Base-by-base conservation (phyloP, 2,888 invertebrate genomes). In the Chaetogeoica ovagalla region DNA sequence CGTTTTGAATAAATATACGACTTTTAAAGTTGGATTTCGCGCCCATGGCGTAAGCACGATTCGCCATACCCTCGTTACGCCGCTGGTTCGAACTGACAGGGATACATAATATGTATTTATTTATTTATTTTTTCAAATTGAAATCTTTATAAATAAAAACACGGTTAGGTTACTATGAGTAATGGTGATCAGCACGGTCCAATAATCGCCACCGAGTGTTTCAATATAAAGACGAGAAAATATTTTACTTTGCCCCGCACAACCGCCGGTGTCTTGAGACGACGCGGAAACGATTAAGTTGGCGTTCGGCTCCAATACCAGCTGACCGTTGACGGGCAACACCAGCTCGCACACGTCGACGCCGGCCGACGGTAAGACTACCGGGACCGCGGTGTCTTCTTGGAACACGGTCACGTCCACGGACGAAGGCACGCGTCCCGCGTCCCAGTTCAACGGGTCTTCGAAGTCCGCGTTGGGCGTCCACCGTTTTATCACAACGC, bases 351-450 rank as follows among this genome's bases (percentile, higher is more conserved):
- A 82, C 7, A 77, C 79, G 60, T 77, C 30, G 9, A 82, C 17
- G 2, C 69, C 65, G 43, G 19, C 13, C 21, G 70, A 43, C 2
- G 82, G 82, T 13, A 82, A 17, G 17, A 77, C 82, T 11, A 82
- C 48, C 15, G 76, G 77, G 11, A 82, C 70, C 6, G 43, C 37
- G 8, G 77, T 79, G 39, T 79, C 75, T 55, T 66, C 63, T n/a
- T 82, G 84, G 52, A 84, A 83, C 37, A 83, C 65, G 48, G 82
- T 81, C 1, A 68, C 77, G 76, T 83, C 83, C 9, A 82, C 81
- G 52, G 81, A 74, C 43, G 83, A 83, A 2, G 84, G 84, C 19
- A 82, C 57, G 59, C 69, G 81, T 6, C 65, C 68, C 17, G 48
- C 21, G 60, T 82, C 81, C 84, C 84, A 84, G 81, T 83, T 84